phyloP scores from a whole-genome alignment of 2,797 vertebrate species.

The Cossypha dichroa region DNA sequence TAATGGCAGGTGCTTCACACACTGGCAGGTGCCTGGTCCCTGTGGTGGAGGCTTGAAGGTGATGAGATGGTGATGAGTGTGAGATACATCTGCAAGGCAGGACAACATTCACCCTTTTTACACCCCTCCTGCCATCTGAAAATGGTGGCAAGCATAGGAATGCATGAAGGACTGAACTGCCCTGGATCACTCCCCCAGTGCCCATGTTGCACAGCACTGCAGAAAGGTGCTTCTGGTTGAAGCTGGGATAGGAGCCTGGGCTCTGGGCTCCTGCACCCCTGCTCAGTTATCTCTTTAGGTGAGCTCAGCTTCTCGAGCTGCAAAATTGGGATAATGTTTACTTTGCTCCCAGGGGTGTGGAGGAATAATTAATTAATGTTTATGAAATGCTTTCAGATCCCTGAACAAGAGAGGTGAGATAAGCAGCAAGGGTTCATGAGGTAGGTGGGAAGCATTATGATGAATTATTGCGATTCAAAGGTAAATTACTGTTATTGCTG shows the following conservation, averaged over 20 bases:
- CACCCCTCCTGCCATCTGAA: background rate
- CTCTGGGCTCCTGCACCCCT: background rate
- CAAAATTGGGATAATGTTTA: background rate
- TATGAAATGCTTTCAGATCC: conserved; percentile 37
- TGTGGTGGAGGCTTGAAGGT: background rate
- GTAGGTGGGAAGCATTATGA: background rate
- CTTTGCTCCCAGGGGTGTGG: conserved; percentile 28
- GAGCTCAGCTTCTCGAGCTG: background rate
- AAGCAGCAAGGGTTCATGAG: background rate
- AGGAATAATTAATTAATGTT: conserved; percentile 44
- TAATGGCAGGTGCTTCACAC: background rate
- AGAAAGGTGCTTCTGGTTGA: background rate
- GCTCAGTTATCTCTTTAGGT: background rate
- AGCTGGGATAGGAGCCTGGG: background rate
- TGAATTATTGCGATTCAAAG: background rate
- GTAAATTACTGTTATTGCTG: conserved; percentile 22
- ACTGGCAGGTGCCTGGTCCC: background rate
- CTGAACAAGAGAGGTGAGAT: conserved; percentile 7
- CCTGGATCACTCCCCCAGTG: rapidly evolving
- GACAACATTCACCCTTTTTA: background rate
- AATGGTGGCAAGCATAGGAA: background rate
- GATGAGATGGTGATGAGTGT: background rate
- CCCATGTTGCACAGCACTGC: background rate
- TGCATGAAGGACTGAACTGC: background rate
- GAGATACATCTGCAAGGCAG: background rate